phyloP scores from a whole-genome alignment of 2,888 invertebrate species.

The Gnatocerus cornutus region DNA sequence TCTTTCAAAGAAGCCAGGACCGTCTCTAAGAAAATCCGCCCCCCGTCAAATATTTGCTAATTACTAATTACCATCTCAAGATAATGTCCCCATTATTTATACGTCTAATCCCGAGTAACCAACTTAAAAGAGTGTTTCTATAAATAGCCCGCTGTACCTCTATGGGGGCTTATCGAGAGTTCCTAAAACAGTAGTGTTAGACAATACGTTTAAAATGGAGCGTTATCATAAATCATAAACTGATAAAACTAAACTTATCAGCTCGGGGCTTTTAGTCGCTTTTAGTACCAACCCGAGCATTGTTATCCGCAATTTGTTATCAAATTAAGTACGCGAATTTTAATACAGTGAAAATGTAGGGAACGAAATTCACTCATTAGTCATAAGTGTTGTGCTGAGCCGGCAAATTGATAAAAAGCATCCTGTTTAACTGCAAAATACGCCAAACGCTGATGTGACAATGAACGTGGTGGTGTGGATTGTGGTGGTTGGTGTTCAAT shows the following conservation, averaged over 20 bases:
- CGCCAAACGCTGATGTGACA: conserved; percentile 35
- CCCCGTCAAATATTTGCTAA: too few species aligned
- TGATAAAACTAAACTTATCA: conserved; percentile 9
- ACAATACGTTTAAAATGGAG: not conserved
- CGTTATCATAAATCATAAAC: not conserved
- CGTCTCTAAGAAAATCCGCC: too few species aligned
- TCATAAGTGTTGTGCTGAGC: conserved; percentile 40
- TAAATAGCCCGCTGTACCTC: conserved; percentile 39
- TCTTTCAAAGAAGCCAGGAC: too few species aligned
- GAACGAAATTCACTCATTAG: conserved; percentile 24
- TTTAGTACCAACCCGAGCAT: conserved; percentile 1
- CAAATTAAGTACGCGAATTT: not conserved
- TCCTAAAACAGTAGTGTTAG: conserved; percentile 11
- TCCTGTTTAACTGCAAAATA: conserved; percentile 43
- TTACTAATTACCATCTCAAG: too few species aligned
- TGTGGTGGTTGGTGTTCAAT: not conserved
- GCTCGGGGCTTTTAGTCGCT: conserved; percentile 12
- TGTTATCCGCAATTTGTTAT: conserved; percentile 21
- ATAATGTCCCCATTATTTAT: too few species aligned
- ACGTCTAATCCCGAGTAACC: too few species aligned
- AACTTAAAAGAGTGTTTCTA: conserved; percentile 10
- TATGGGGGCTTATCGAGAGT: conserved; percentile 39
- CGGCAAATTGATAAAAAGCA: conserved; percentile 42
- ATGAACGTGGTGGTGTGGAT: conserved; percentile 37
- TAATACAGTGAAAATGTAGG: conserved; percentile 5